Conservation (phyloP, 1,140 invertebrate species). For the Lanistes nyassanus region DNA sequence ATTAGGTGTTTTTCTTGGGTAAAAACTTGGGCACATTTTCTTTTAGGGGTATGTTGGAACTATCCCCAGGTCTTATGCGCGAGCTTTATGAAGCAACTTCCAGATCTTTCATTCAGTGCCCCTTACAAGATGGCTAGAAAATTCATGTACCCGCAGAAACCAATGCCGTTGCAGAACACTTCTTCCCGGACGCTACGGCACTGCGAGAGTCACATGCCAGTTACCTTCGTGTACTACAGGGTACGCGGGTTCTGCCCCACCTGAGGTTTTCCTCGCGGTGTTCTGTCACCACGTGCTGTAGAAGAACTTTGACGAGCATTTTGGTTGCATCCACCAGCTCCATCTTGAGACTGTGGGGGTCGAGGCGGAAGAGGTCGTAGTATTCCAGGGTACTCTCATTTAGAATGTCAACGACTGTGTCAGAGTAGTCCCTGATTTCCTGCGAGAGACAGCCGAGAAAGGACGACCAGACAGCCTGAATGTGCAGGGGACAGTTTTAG, state of each 20-base stretch:
- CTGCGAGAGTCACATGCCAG: no score
- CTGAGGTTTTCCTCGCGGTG: conserved; percentile 60
- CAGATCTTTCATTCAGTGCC: no score
- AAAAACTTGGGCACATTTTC: not conserved
- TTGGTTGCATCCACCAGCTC: conserved; percentile 59
- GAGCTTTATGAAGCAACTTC: no score
- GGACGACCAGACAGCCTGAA: not conserved
- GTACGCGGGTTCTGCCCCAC: no score
- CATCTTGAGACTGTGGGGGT: conserved; percentile 64
- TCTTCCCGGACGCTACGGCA: no score
- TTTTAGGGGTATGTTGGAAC: not conserved
- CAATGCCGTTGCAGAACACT: no score
- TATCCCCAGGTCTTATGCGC: no score
- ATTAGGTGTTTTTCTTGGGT: not conserved
- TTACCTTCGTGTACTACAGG: no score
- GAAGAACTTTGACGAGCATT: conserved; percentile 55
- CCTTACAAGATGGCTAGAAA: no score
- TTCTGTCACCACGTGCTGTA: conserved; percentile 59
- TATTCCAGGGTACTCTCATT: conserved; percentile 63
- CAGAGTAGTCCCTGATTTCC: conserved; percentile 62
- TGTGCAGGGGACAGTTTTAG: not conserved
- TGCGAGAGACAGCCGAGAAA: conserved; percentile 47
- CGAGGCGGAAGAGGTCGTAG: conserved; percentile 64
- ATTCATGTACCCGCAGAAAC: no score
- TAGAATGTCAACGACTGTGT: conserved; percentile 61